Evolutionary conservation across 2,888 invertebrate species (phyloP).

Genomic region (Tachina fera): DNA sequence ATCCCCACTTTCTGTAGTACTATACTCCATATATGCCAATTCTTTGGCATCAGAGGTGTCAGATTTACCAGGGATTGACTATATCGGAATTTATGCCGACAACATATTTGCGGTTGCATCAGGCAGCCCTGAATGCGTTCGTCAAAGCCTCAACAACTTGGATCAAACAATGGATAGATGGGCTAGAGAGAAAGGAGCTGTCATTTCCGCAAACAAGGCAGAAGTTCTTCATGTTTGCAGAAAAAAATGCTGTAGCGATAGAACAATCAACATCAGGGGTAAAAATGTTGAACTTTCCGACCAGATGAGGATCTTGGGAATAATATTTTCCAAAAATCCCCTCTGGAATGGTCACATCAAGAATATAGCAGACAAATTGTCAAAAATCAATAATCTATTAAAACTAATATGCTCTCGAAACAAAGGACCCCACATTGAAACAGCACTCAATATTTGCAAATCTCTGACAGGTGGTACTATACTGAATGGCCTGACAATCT

Average conservation of each 20-base stretch:
- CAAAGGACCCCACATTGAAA: slow-evolving; percentile 8
- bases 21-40: background rate
- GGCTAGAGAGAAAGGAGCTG: background rate
- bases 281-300: background rate
- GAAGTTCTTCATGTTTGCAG: no score
- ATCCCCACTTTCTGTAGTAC: background rate
- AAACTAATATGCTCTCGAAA: background rate
- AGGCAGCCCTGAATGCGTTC: no score
- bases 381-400: background rate
- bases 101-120: background rate
- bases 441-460: slow-evolving; percentile 6
- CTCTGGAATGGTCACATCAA: background rate
- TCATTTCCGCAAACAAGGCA: background rate
- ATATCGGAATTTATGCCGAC: background rate
- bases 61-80: background rate
- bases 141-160: no score
- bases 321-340: background rate
- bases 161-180: background rate
- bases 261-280: no score
- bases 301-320: background rate
- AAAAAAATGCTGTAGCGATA: no score
- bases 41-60: background rate
- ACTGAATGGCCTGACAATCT: background rate
- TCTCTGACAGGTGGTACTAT: no score
- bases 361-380: background rate